Percentiles rank a stretch among this genome's conserved stretches.
These are phyloP conservation scores for Penaeus chinensis DNA, from an alignment of 1,140 invertebrate genomes.

Conservation along the genomic window DNA sequence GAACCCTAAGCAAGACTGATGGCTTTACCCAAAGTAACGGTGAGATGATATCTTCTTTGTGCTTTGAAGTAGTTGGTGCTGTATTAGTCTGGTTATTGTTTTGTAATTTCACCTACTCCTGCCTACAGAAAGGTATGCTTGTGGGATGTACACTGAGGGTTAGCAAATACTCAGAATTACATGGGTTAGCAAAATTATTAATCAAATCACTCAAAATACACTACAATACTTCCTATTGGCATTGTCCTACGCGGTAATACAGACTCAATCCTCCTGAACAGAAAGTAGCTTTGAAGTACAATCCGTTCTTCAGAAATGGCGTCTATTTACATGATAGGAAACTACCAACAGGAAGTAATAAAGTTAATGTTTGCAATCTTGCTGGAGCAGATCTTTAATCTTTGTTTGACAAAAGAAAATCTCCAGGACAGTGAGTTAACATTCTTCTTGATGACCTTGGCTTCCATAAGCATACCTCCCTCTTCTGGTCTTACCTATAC, in stretches of 20 bases:
- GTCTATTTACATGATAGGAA: not conserved
- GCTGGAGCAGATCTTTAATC: not conserved
- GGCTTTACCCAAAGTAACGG: constrained; percentile 27
- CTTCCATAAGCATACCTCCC: constrained; percentile 34
- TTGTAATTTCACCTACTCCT: not conserved
- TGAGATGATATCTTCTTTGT: constrained; percentile 56
- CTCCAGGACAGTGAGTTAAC: not conserved
- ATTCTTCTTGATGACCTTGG: not conserved
- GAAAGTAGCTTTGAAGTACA: no score
- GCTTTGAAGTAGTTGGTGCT: constrained; percentile 56
- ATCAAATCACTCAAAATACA: no score
- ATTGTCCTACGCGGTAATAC: no score
- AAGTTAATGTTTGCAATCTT: constrained; percentile 7
- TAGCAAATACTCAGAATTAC: no score
- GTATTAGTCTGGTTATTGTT: constrained; percentile 33
- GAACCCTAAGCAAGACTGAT: constrained; percentile 26
- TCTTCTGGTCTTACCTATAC: constrained; percentile 38
- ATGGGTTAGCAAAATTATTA: no score
- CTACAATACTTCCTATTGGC: no score
- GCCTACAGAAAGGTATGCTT: constrained; percentile 10
- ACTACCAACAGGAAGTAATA: not conserved
- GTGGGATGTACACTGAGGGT: not conserved
- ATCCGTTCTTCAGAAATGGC: no score
- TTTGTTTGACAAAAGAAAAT: constrained; percentile 5
- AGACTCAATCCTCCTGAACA: no score